Evolutionary conservation across 2,113 vertebrate species (phyloP), one percentile per base, ranked within the genome.

Genomic region (Neogobius melanostomus): DNA sequence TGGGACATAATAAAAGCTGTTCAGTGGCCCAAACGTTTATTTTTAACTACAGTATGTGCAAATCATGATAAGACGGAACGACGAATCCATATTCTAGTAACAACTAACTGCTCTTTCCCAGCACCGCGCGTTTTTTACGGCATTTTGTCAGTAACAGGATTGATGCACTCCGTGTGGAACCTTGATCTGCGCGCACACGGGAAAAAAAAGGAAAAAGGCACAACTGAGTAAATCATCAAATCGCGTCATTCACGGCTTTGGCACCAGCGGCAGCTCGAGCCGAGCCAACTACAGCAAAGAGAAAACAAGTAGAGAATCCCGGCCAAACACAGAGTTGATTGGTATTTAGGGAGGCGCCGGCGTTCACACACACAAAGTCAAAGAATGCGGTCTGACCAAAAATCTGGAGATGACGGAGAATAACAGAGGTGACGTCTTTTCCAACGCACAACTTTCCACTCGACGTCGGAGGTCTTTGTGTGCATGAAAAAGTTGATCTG

Each of bases 331-430:
- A 0, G 6, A 71, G 57, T 16, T 10, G 42, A 54, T 46, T 64
- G 59, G 60, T 68, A 70, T 74, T 75, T 44, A 50, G 63, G 67
- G 69, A 76, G 69, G 49, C 49, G 7, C 76, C 73, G 77, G 16
- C 46, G 66, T 44, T 72, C 61, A 66, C 11, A 74, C 11, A 74
- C 45, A 56, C 48, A 72, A 76, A 57, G 44, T 56, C 44, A 56
- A 74, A 67, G 62, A 77, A 77, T 71, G 72, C 10, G 14, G 64
- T 12, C 52, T 36, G 51, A 42, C 63, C 64, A 8, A 52, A 54
- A 36, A 61, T 7, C 56, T 47, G 6, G 4, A 68, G 74, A 71
- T 42, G 54, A 52, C 47, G 9, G 54, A 56, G 11, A 51, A 60
- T 44, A 8, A 3, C 9, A 3, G 48, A 62, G 17, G 4, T 43